Conservation (phyloP, 2,113 vertebrate genomes). For the Ammospiza caudacuta region DNA sequence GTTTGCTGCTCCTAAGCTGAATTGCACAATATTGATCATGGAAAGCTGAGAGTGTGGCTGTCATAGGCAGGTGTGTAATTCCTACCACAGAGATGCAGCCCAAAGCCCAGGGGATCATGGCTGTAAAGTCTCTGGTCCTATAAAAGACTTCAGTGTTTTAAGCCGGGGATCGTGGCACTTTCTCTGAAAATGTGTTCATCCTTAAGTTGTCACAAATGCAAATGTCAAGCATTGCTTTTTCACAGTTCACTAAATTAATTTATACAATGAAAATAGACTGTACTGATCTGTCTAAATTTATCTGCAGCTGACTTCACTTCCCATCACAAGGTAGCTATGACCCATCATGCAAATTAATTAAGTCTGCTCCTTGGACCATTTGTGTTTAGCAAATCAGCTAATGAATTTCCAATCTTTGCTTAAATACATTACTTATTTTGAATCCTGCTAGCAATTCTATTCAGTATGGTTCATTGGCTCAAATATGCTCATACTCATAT, state of each 20-base stretch:
- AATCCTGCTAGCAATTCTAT: neutral
- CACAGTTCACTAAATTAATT: neutral
- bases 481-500: neutral
- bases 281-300: slow-evolving; percentile 16
- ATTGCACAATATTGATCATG: neutral
- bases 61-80: neutral
- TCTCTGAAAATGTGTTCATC: neutral
- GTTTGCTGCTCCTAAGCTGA: neutral
- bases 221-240: neutral
- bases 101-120: neutral
- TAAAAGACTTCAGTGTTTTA: neutral
- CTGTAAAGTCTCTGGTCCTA: neutral
- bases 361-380: neutral
- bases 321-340: neutral
- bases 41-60: neutral
- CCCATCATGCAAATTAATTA: neutral
- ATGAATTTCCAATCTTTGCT: neutral
- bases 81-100: neutral
- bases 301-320: neutral
- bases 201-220: neutral
- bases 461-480: neutral
- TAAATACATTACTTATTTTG: neutral
- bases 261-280: neutral
- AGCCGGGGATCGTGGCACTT: neutral
- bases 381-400: neutral